Evolutionary conservation across 2,888 invertebrate species (phyloP).

Genomic region (Empis livida): DNA sequence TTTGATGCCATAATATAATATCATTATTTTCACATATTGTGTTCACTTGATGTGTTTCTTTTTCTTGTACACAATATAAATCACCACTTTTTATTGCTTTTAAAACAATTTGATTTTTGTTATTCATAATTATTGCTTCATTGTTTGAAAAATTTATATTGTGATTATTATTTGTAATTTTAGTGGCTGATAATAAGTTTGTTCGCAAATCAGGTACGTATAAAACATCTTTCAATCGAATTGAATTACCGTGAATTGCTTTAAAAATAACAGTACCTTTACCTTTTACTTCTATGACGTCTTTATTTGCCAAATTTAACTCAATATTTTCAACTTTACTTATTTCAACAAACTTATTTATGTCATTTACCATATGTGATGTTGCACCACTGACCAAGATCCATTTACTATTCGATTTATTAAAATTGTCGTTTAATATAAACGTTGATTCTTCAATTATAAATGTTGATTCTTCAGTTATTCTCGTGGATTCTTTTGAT

Average conservation of each 20-base stretch:
- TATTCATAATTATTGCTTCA: neutral
- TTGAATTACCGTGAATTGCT: no score
- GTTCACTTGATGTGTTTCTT: neutral
- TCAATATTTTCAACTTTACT: neutral
- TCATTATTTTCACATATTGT: neutral
- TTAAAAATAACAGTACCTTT: no score
- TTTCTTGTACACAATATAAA: neutral
- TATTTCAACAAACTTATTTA: neutral
- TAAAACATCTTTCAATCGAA: no score
- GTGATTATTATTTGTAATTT: conserved; percentile 3
- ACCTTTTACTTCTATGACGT: no score
- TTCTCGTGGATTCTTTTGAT: no score
- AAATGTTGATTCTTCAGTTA: no score
- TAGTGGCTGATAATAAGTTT: no score
- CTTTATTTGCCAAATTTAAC: neutral
- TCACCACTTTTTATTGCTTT: neutral
- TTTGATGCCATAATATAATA: neutral
- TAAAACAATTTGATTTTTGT: neutral
- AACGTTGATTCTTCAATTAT: neutral
- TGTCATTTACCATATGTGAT: conserved; percentile 2
- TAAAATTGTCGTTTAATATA: no score
- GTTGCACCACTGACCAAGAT: conserved; percentile 4
- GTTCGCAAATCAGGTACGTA: no score
- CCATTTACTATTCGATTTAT: no score
- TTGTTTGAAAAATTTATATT: neutral